Evolutionary conservation across 2,113 vertebrate species (phyloP), one percentile per base, ranked within the genome.

Genomic region (Euleptes europaea): DNA sequence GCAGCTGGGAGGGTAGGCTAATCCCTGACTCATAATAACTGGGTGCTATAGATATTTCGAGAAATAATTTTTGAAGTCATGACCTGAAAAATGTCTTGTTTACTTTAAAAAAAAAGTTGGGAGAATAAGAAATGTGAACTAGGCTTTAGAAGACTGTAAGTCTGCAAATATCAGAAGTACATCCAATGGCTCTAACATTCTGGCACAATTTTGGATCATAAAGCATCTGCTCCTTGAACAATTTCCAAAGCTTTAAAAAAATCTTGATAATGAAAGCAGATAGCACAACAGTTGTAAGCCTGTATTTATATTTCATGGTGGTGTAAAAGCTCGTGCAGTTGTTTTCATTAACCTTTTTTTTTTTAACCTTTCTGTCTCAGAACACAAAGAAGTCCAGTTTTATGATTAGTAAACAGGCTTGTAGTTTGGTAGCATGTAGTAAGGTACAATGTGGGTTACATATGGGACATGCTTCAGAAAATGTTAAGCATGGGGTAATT

Each of bases 161-260:
- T 73, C 63, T 57, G 73, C 83, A 70, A 85, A 76, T 67, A 69
- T 31, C 12, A 44, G n/a, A 10, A 77, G 11, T 79, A 0, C 1
- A 44, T 79, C 79, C 44, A 33, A 21, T 23, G 82, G 1, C 80
- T 82, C 17, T 79, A 21, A 88, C 21, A 76, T 80, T 78, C 15
- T 33, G 9, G n/a, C 13, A 79, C 67, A 14, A 0, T 44, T 1
- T 84, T 79, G 84, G 57, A 81, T 81, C 57, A 1, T 80, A 88
- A 84, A 65, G 67, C 49, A 83, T 5, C 3, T 13, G 85, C 72
- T 66, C 72, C 80, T 71, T 84, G 49, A 86, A 72, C 60, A 72
- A 6, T 79, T 78, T 76, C 9, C 35, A 69, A 13, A 60, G 5
- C 31, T 2, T 38, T 70, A 15, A 70, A 72, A 7, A 71, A 40